phyloP scores from a whole-genome alignment of 2,797 vertebrate genomes.

The Chromobotia macracanthus region DNA sequence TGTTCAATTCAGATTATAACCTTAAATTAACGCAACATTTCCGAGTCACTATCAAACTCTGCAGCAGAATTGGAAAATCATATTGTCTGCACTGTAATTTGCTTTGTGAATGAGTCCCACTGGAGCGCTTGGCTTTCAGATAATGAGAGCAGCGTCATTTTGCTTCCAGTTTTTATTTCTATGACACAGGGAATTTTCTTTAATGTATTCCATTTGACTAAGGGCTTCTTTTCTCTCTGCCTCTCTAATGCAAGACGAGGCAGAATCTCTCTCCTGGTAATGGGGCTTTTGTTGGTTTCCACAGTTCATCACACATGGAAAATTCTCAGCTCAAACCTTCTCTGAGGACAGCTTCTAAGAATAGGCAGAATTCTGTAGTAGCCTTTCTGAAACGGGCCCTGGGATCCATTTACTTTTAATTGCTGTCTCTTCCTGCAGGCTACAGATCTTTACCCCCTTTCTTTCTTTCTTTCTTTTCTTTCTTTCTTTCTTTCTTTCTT shows the following conservation, averaged over 20 bases:
- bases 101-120: slow-evolving; percentile 40
- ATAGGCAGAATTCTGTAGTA: slow-evolving; percentile 62
- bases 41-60: neutral
- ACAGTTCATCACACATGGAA: slow-evolving; percentile 73
- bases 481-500: neutral
- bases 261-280: slow-evolving; percentile 69
- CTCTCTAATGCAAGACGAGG: slow-evolving; percentile 53
- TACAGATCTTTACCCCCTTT: slow-evolving; percentile 37
- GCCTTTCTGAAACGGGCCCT: slow-evolving; percentile 57
- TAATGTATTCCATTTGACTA: slow-evolving; percentile 60
- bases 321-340: slow-evolving; percentile 64
- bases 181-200: slow-evolving; percentile 54
- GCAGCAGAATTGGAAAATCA: slow-evolving; percentile 54
- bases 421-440: slow-evolving; percentile 66
- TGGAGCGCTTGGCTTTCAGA: slow-evolving; percentile 51
- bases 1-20: neutral
- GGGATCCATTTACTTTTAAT: slow-evolving; percentile 75
- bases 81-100: slow-evolving; percentile 62
- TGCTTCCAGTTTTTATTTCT: slow-evolving; percentile 56
- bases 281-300: slow-evolving; percentile 75
- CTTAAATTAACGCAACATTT: slow-evolving; percentile 13
- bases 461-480: no score
- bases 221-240: slow-evolving; percentile 47
- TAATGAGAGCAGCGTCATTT: slow-evolving; percentile 55
- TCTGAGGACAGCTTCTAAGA: slow-evolving; percentile 56